Conservation (phyloP, 2,113 vertebrate genomes). For the Nycticryphes semicollaris region DNA sequence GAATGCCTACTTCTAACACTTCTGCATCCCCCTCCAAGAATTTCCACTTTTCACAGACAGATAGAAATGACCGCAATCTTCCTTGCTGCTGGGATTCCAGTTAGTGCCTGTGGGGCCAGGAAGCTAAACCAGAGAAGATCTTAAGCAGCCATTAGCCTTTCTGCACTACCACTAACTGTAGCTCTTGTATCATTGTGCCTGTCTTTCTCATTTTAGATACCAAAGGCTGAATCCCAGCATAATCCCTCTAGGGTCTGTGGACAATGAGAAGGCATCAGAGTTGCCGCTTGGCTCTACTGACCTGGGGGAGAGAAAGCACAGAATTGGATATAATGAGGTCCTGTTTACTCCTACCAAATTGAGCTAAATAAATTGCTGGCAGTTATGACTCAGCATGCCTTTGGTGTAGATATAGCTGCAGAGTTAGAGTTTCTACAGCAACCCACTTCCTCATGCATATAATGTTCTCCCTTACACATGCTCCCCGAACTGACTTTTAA, state of each 20-base stretch:
- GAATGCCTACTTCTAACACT: background rate
- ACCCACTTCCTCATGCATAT: constrained; percentile 28
- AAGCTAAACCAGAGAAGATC: background rate
- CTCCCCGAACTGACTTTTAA: constrained; percentile 26
- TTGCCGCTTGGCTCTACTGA: background rate
- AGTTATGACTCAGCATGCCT: constrained; percentile 52
- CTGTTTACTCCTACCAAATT: background rate
- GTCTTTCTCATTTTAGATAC: constrained; percentile 2
- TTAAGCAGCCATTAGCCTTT: background rate
- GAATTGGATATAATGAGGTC: constrained; percentile 36
- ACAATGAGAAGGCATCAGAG: constrained; percentile 51
- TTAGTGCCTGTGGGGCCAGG: background rate
- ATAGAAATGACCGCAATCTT: background rate
- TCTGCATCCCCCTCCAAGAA: background rate
- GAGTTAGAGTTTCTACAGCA: constrained; percentile 62
- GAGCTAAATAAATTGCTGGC: constrained; percentile 13
- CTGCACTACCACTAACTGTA: background rate
- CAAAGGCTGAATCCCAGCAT: constrained; percentile 51
- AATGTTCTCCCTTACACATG: background rate
- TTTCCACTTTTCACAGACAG: background rate
- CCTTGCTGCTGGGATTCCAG: background rate
- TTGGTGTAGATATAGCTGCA: constrained; percentile 7
- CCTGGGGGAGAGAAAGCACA: constrained; percentile 13
- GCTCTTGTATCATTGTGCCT: background rate
- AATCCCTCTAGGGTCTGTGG: constrained; percentile 30